Evolutionary conservation across 2,888 invertebrate genomes (phyloP).

Genomic region (Villa cingulata): DNA sequence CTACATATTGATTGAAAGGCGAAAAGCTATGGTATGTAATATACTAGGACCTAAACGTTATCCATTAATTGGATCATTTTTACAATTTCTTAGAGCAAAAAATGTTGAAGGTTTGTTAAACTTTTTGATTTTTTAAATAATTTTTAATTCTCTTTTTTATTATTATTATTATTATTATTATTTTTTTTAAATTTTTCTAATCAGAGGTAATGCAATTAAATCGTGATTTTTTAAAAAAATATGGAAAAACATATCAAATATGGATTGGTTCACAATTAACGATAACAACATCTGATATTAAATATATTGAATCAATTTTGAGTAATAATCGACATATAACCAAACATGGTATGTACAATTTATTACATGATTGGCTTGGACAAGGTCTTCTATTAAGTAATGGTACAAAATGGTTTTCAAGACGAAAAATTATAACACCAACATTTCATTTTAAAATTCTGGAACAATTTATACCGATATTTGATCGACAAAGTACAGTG

Average conservation of each 20-base stretch:
- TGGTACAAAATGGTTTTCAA: constrained; percentile 31
- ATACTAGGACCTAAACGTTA: too few species aligned
- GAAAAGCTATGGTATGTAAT: too few species aligned
- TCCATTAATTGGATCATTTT: too few species aligned
- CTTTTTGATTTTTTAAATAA: background rate
- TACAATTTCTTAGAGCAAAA: too few species aligned
- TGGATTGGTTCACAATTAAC: constrained; percentile 17
- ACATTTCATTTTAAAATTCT: constrained; percentile 70
- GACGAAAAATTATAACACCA: constrained; percentile 60
- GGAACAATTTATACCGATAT: constrained; percentile 55
- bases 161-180: too few species aligned
- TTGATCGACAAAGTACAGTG: constrained; percentile 47
- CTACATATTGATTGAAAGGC: too few species aligned
- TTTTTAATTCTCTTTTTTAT: too few species aligned
- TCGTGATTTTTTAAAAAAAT: constrained; percentile 5
- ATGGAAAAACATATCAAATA: constrained; percentile 23
- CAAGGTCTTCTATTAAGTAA: constrained; percentile 26
- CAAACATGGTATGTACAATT: constrained; percentile 24
- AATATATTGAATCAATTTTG: constrained; percentile 23
- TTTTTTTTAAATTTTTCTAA: too few species aligned
- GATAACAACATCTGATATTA: constrained; percentile 24
- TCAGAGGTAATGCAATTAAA: too few species aligned
- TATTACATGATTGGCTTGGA: constrained; percentile 28
- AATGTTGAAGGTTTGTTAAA: too few species aligned
- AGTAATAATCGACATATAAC: constrained; percentile 22